Base-by-base conservation (phyloP, 2,797 vertebrate species). In the Malacoraja senta region DNA sequence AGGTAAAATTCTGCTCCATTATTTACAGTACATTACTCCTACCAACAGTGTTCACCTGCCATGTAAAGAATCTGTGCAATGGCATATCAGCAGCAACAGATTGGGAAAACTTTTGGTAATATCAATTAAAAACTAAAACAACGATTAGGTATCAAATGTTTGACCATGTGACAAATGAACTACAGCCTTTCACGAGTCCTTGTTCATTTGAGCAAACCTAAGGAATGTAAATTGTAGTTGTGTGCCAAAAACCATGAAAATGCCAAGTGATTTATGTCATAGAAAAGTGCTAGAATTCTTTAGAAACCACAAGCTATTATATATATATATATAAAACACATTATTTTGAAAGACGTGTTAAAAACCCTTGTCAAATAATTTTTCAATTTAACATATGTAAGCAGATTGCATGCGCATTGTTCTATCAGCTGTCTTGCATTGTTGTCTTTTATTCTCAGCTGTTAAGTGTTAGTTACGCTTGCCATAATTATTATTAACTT, bases 221-320 rank as follows among this genome's bases (percentile, higher is more conserved):
- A 92, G 90, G 38, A 92, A 74, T 53, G 38, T 71, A 92, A 88
- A 92, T 38, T 58, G 90, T 74, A n/a, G 71, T 76, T 26, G 24
- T 76, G 71, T 92, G 90, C 90, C 90, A 92, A 92, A 92, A 92
- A 76, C 71, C 72, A 76, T 92, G 68, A 92, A 88, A 92, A 76
- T 92, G 90, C 90, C 90, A 92, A 76, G 90, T 76, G 44, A 92
- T n/a, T n/a, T 58, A 92, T 92, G 84, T 68, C 84, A 92, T 76
- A 58, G 68, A 53, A 38, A 92, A 92, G 90, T 58, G 38, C 72
- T 92, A n/a, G 71, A 92, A 76, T 74, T 74, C 72, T 74, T 76
- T 29, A 76, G 38, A 92, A 91, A 92, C 71, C 90, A 92, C 35
- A 92, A 76, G 38, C 26, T 53, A 38, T 80, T n/a, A 53, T n/a